These are phyloP conservation scores for Pristionchus japonicus DNA, from an alignment of 2,888 invertebrate genomes.

Conservation along the genomic window DNA sequence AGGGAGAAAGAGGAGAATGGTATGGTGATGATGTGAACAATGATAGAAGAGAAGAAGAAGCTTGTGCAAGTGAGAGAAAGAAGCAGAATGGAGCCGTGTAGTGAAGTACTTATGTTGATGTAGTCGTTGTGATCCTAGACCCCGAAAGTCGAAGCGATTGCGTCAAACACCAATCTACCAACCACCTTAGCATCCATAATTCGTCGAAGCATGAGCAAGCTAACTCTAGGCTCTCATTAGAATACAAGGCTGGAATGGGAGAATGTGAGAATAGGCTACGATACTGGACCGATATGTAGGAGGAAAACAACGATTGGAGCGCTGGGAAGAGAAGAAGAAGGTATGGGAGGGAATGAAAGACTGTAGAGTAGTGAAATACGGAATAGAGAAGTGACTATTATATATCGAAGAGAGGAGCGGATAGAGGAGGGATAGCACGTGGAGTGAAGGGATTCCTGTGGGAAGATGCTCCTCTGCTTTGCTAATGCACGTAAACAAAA, in stretches of 20 bases:
- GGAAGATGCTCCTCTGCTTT: not conserved
- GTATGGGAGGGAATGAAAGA: not conserved
- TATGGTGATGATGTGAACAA: not conserved
- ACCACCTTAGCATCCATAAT: not conserved
- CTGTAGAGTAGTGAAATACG: not conserved
- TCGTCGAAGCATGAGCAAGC: not conserved
- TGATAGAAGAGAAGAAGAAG: not conserved
- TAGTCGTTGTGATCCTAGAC: not conserved
- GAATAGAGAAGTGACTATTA: constrained; percentile 19
- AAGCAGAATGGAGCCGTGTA: too few species aligned
- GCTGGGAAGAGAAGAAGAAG: not conserved
- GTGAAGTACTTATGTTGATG: not conserved
- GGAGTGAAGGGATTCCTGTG: not conserved
- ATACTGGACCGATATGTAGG: constrained; percentile 24
- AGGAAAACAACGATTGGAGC: constrained; percentile 25
- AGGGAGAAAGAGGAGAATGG: not conserved
- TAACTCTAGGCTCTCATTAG: constrained; percentile 35
- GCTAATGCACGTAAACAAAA: constrained; percentile 25
- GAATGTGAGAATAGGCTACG: constrained; percentile 38
- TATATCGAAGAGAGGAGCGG: not conserved
- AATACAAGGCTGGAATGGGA: constrained; percentile 38
- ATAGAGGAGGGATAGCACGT: constrained; percentile 1
- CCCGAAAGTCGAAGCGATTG: not conserved
- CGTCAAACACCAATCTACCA: not conserved
- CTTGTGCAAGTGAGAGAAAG: constrained; percentile 15